These are phyloP conservation scores for Andrena cerasifolii DNA, from an alignment of 1,140 invertebrate genomes.

Conservation along the genomic window DNA sequence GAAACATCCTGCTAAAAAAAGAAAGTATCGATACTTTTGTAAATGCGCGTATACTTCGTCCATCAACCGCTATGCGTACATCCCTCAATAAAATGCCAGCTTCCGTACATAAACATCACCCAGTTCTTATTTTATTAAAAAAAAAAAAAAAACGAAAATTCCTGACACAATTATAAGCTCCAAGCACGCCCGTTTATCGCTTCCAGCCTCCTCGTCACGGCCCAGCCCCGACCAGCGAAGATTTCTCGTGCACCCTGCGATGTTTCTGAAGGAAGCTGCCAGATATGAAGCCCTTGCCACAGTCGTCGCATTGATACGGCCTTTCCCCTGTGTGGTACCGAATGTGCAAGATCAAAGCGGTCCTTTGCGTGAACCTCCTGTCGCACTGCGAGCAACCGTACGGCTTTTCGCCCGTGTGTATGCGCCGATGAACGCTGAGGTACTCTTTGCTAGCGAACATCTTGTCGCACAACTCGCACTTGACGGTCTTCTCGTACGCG, in stretches of 20 bases:
- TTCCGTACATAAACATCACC: not conserved
- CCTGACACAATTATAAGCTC: not conserved
- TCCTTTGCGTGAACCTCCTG: constrained; percentile 82
- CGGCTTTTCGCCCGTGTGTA: constrained; percentile 77
- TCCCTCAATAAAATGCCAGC: constrained; percentile 21
- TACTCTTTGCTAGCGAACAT: constrained; percentile 59
- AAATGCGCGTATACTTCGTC: not conserved
- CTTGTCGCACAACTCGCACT: constrained; percentile 60
- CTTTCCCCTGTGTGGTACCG: constrained; percentile 83
- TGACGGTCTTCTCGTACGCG: constrained; percentile 76
- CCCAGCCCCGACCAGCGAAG: no score
- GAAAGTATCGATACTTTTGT: constrained; percentile 8
- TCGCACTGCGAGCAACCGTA: constrained; percentile 80
- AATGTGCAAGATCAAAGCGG: constrained; percentile 82
- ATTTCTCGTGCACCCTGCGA: constrained; percentile 61
- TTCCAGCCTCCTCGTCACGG: no score
- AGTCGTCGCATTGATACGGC: constrained; percentile 81
- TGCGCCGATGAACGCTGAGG: constrained; percentile 78
- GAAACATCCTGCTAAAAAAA: not conserved
- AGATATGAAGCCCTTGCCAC: constrained; percentile 69
- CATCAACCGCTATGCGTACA: not conserved
- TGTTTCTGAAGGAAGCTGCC: constrained; percentile 68
- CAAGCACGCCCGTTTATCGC: not conserved
- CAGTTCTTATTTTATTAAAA: constrained; percentile 49
- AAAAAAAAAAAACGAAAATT: no score